Base-by-base conservation (phyloP, 2,888 invertebrate species). In the Dasysyrphus albostriatus region DNA sequence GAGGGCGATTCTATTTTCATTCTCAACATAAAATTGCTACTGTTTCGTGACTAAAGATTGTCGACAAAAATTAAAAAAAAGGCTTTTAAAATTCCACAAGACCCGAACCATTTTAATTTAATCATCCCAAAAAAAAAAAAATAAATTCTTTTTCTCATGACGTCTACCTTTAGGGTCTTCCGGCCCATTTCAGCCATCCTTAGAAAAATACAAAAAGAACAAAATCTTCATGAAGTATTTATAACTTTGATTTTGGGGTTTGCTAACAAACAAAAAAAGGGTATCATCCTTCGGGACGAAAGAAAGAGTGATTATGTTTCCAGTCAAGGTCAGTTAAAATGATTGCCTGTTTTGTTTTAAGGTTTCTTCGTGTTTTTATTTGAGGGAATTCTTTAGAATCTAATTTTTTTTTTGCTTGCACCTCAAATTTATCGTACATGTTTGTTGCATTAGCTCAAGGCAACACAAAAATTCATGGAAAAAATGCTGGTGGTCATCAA, bases 321-420 rank as follows among this genome's bases (percentile, higher is more conserved):
- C 49, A 79, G 56, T 65, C 83, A 83, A 83, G 83, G 83, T 83
- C 83, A 83, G 61, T n/a, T 77, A 59, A 83, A 77, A 67, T 83
- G 65, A 5, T 44, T 49, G 24, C 10, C n/a, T 24, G 44, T 19
- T 9, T 44, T n/a, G 32, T 61, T 51, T 54, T 39, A 54, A 39
- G 54, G 51, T 29, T 69, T 54, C 54, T 42, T 19, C 37, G 29
- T 34, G 49, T 73, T 44, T 77, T 77, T 39, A 73, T 78, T 39
- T 79, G 79, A 10, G 73, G 58, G 54, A 63, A 83, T 83, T 83
- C 78, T 63, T 58, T 3, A 58, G 83, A 83, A 83, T 56, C 51
- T 34, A 39, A 39, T 24, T 14, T 12, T 29, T n/a, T 16, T 47
- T 39, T 19, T n/a, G 8, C n/a, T 24, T 24, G 24, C 24, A 24